Percentiles rank a stretch among this genome's conserved stretches.
These are phyloP conservation scores for Actenoides hombroni DNA, from an alignment of 2,113 vertebrate genomes.

Conservation along the genomic window DNA sequence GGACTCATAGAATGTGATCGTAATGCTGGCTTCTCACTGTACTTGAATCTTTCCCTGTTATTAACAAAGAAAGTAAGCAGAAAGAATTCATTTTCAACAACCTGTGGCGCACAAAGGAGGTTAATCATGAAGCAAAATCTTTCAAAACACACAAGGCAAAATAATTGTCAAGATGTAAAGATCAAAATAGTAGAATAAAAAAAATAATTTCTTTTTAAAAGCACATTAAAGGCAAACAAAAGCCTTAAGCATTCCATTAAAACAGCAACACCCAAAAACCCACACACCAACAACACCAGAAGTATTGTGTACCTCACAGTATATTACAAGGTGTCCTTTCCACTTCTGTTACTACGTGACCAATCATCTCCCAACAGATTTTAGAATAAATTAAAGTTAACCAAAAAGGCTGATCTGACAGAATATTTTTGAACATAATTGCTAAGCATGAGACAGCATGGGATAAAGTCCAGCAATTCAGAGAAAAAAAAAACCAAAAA, in stretches of 20 bases:
- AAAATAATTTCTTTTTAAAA: not conserved
- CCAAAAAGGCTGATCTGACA: not conserved
- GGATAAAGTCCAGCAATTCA: not conserved
- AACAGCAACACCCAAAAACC: not conserved
- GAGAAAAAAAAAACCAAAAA: not conserved
- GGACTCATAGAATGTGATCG: slow-evolving; percentile 51
- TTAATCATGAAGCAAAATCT: not conserved
- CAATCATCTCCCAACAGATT: not conserved
- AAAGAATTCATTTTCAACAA: slow-evolving; percentile 30
- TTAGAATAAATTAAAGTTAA: not conserved
- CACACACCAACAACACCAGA: not conserved
- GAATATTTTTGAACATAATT: not conserved
- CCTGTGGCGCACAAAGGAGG: not conserved
- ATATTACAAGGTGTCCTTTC: not conserved
- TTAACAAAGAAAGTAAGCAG: slow-evolving; percentile 14
- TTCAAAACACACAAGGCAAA: not conserved
- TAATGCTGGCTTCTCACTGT: slow-evolving; percentile 58
- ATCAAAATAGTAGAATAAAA: not conserved
- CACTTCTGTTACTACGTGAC: not conserved
- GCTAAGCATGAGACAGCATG: not conserved
- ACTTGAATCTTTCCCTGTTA: slow-evolving; percentile 62
- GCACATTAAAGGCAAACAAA: not conserved
- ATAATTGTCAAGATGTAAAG: not conserved
- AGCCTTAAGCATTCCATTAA: not conserved
- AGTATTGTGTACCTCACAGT: accelerated